Evolutionary conservation across 2,113 vertebrate species (phyloP).

Genomic region (Aegotheles bennettii): DNA sequence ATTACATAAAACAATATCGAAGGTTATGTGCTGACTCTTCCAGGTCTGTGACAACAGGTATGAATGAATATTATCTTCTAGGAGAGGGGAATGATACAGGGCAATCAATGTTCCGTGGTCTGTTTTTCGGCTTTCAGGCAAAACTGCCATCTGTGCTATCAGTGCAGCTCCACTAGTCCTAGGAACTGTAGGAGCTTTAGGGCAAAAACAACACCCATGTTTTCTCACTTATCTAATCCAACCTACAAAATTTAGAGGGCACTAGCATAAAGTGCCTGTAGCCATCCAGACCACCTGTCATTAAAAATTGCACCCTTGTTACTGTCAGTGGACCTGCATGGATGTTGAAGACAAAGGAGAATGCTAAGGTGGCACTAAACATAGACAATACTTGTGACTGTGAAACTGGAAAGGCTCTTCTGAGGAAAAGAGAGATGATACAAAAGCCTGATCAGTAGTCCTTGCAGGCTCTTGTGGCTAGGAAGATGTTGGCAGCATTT

Average conservation of each 20-base stretch:
- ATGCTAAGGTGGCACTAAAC: neutral
- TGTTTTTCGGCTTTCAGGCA: neutral
- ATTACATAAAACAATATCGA: neutral
- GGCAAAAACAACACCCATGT: neutral
- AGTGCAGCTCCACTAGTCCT: neutral
- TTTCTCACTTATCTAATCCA: neutral
- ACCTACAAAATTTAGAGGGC: neutral
- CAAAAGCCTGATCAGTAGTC: neutral
- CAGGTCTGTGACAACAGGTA: neutral
- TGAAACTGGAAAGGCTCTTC: neutral
- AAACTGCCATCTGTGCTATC: conserved; percentile 19
- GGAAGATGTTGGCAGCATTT: neutral
- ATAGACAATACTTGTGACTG: neutral
- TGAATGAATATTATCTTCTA: neutral
- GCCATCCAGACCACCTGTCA: neutral
- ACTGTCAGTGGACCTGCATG: neutral
- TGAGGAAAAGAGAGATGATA: neutral
- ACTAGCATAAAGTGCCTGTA: neutral
- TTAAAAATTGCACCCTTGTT: neutral
- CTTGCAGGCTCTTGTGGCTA: neutral
- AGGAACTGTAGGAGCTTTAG: neutral
- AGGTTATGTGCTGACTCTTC: neutral
- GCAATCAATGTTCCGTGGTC: neutral
- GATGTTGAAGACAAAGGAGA: neutral
- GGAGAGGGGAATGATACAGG: neutral